These are phyloP conservation scores for Sapajus apella DNA, from an alignment of 2,113 vertebrate genomes.

Conservation along the genomic window DNA sequence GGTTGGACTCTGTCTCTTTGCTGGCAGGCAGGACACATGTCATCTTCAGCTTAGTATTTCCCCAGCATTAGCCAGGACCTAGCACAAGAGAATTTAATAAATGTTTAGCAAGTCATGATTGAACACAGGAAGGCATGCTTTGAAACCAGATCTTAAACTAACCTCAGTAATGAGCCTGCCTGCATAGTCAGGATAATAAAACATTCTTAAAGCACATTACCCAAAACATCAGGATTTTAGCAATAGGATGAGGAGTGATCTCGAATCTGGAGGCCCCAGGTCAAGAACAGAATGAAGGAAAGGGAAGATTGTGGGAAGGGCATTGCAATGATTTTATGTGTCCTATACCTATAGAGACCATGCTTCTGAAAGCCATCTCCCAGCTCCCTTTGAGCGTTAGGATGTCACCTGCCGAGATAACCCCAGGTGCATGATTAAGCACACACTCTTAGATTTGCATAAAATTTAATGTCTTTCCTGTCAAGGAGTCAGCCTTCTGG, in stretches of 20 bases:
- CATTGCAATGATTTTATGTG: neutral
- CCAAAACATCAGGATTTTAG: slow-evolving; percentile 19
- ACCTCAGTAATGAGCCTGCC: neutral
- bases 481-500: neutral
- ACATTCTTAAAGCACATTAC: neutral
- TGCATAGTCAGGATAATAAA: neutral
- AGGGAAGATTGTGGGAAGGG: neutral
- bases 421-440: neutral
- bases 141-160: neutral
- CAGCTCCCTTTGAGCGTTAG: neutral
- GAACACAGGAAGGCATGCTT: neutral
- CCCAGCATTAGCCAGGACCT: neutral
- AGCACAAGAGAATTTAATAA: neutral
- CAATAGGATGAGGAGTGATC: neutral
- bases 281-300: neutral
- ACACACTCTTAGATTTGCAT: neutral
- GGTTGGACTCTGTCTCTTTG: neutral
- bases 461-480: neutral
- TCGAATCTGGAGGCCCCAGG: neutral
- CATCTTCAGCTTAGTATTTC: neutral
- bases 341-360: neutral
- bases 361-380: neutral
- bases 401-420: neutral
- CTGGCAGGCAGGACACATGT: slow-evolving; percentile 13
- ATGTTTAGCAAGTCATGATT: neutral